Base-by-base conservation (phyloP, 2,888 invertebrate genomes). In the Herminia tarsipennalis region DNA sequence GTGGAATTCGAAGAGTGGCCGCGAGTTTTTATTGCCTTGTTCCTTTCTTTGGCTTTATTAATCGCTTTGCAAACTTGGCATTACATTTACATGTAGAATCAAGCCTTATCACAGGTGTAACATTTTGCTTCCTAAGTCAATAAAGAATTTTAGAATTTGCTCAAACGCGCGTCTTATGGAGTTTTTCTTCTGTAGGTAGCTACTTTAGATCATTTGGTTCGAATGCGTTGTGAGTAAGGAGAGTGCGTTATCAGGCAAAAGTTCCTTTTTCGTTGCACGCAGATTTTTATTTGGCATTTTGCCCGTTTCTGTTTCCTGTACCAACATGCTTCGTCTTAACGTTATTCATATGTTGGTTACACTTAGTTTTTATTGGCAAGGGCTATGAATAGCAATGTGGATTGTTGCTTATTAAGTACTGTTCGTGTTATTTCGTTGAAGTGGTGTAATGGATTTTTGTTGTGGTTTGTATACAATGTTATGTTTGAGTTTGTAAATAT, bases 281-380 rank as follows among this genome's bases (percentile, higher is more conserved):
- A 57, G 47, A 57, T 50, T 54, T 44, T 57, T 66, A 55, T 66
- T 55, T 64, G 66, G 63, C 63, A 53, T 32, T 20, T 33, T 46
- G 66, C 63, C 67, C 56, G 13, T 5, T 25, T 16, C 21, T 45
- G 36, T 48, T 59, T 28, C 39, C 35, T 35, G 17, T 43, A 56
- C 36, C 53, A 64, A 67, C 53, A 63, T 44, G 34, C 22, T 48
- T 3, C 32, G 44, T 52, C 43, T 30, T 44, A 44, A 49, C 42
- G 45, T 47, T 60, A 64, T 66, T 53, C 65, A 56, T 67, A 53
- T 53, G 55, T 60, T 49, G 45, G 17, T 35, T 35, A 57, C 57
- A 56, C 57, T 64, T 57, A 48, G 42, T 47, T 64, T 67, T 67
- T 60, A 66, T 67, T 60, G 35, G 40, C 28, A 30, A 21, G 35